Evolutionary conservation across 1,140 invertebrate species (phyloP).

Genomic region (Anoplophora glabripennis): DNA sequence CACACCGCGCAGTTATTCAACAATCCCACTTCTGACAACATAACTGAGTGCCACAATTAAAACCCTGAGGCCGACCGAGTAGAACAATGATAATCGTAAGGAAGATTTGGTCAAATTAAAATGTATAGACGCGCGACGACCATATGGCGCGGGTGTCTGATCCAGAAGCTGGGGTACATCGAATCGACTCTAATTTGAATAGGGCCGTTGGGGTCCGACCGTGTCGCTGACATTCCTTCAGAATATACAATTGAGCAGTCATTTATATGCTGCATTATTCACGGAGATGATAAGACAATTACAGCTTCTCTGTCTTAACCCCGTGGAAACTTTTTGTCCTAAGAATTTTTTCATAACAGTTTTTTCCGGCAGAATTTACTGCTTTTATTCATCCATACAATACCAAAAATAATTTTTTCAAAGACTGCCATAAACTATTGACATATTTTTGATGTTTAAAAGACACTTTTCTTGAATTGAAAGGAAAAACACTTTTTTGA

Average conservation of each 20-base stretch:
- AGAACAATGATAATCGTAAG: constrained; percentile 23
- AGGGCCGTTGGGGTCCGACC: constrained; percentile 10
- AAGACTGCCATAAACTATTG: too few relatives aligned
- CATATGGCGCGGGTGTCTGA: constrained; percentile 18
- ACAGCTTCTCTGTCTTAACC: too few relatives aligned
- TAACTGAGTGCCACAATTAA: constrained; percentile 31
- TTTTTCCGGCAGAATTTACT: too few relatives aligned
- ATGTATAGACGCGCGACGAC: constrained; percentile 18
- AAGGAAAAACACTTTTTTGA: too few relatives aligned
- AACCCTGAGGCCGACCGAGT: constrained; percentile 18
- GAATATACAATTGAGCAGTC: constrained; percentile 21
- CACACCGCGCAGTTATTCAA: constrained; percentile 29
- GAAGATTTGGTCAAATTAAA: constrained; percentile 24
- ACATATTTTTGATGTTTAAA: too few relatives aligned
- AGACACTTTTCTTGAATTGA: too few relatives aligned
- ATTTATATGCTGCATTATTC: constrained; percentile 9
- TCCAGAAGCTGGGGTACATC: constrained; percentile 3
- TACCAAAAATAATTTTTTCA: too few relatives aligned
- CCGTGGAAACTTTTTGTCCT: too few relatives aligned
- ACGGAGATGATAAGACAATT: too few relatives aligned
- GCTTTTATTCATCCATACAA: too few relatives aligned
- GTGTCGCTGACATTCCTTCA: constrained; percentile 21
- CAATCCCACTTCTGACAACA: constrained; percentile 29
- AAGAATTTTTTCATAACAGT: too few relatives aligned
- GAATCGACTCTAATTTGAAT: constrained; percentile 15